A percentile compares a stretch with the other conserved stretches of the same genome.
Evolutionary conservation across 2,888 invertebrate species (phyloP).

Genomic region (Endomychus coccineus): DNA sequence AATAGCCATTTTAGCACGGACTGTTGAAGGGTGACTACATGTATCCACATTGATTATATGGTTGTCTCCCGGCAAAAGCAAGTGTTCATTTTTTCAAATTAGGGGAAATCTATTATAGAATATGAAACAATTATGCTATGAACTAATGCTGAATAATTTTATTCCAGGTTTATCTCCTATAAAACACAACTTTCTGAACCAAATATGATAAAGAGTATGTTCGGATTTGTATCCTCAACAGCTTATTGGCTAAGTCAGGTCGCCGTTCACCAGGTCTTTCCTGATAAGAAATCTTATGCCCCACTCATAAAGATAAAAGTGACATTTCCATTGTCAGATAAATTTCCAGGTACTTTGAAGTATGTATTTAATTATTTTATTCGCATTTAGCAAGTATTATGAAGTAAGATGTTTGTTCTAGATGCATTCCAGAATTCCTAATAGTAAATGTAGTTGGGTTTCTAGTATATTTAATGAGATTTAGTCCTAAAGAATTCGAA

Average conservation of each 20-base stretch:
- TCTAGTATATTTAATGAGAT: slow-evolving; percentile 66
- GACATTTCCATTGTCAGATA: slow-evolving; percentile 56
- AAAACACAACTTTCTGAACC: slow-evolving; percentile 72
- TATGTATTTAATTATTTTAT: slow-evolving; percentile 31
- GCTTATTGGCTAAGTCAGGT: slow-evolving; percentile 81
- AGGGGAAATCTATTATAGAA: too few relatives aligned
- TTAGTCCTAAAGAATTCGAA: slow-evolving; percentile 56
- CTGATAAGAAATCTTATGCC: slow-evolving; percentile 48
- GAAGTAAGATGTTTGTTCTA: slow-evolving; percentile 33
- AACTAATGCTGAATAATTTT: slow-evolving; percentile 5
- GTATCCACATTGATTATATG: too few relatives aligned
- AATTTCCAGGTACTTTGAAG: slow-evolving; percentile 62
- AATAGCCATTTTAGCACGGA: too few relatives aligned
- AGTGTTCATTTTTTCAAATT: too few relatives aligned
- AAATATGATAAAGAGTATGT: slow-evolving; percentile 59
- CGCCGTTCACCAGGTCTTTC: slow-evolving; percentile 49
- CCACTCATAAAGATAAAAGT: slow-evolving; percentile 52
- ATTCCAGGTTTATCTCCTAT: slow-evolving; percentile 59
- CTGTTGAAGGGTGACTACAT: too few relatives aligned
- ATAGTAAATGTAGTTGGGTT: slow-evolving; percentile 81
- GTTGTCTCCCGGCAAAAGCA: too few relatives aligned
- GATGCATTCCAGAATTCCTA: slow-evolving; percentile 84
- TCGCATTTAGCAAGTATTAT: slow-evolving; percentile 3
- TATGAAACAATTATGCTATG: background rate
- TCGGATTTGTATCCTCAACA: slow-evolving; percentile 73